Base-by-base conservation (phyloP, 2,113 vertebrate genomes). In the Alosa alosa region DNA sequence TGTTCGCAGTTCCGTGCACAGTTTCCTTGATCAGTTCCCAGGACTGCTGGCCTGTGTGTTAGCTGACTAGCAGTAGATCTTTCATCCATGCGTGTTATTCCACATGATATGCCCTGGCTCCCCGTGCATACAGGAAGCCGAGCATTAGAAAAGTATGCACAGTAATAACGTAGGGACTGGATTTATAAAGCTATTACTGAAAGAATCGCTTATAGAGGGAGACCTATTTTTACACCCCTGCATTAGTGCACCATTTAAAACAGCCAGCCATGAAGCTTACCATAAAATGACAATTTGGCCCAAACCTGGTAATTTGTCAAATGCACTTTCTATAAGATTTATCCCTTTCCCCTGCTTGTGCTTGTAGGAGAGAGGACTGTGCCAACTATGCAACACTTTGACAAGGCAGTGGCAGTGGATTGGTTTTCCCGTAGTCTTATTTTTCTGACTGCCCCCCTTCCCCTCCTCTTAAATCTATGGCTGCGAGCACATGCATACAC, bases 391-490 rank as follows among this genome's bases (percentile, higher is more conserved):
- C 47, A 49, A 11, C 47, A 6, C 47, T 13, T 49, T 11, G 47
- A 85, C 10, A 75, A 81, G 82, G 78, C 84, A 81, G 83, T 49
- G 82, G 78, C 84, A 81, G 83, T 49, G 81, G 72, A 85, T 81
- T 83, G 68, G 22, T 87, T 89, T 89, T 85, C 86, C 57, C 82
- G 78, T 82, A 84, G 82, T 68, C 60, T 84, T 86, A 82, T 60
- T 68, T 31, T 83, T 82, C 68, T 52, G 15, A 9, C 52, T 55
- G 15, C 17, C 15, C 4, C 17, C 15, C 17, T 0, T 55, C 52
- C 13, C 4, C 52, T 55, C 15, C 52, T 55, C 13, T 55, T 1
- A 17, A 49, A 49, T 49, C 7, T 85, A 39, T 85, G 88, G 84
- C 41, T 84, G 60, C 22, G 55, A 86, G 82, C 22, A 88, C 81